Percentiles rank a stretch among this genome's conserved stretches.
Evolutionary conservation across 2,113 vertebrate species (phyloP).

Genomic region (Athene noctua): DNA sequence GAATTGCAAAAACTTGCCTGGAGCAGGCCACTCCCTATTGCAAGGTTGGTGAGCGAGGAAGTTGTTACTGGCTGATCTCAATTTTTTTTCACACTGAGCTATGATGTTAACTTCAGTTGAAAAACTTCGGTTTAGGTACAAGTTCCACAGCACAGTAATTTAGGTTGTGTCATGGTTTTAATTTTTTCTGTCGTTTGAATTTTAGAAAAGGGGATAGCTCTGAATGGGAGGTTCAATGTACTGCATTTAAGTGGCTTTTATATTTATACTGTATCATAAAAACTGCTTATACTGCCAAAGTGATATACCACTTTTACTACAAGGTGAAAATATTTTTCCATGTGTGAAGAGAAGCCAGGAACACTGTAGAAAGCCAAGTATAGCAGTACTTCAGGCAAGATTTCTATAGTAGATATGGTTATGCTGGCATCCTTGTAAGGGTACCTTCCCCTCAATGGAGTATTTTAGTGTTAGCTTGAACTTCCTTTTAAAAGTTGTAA

Average conservation of each 20-base stretch:
- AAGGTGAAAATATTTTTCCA: neutral
- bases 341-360: neutral
- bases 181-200: neutral
- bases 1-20: neutral
- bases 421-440: neutral
- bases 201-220: neutral
- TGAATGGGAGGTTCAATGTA: neutral
- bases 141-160: rapidly evolving
- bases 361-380: rapidly evolving
- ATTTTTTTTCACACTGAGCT: neutral
- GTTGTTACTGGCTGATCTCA: neutral
- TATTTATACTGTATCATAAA: neutral
- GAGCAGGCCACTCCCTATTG: neutral
- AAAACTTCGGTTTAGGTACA: neutral
- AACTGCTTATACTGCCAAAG: neutral
- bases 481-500: neutral
- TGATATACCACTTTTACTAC: rapidly evolving
- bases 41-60: neutral
- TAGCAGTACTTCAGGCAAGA: neutral
- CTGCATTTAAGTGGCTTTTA: neutral
- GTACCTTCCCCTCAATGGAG: neutral
- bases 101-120: neutral
- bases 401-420: neutral
- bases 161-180: rapidly evolving
- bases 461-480: neutral